Evolutionary conservation across 2,797 vertebrate species (phyloP), one percentile per base, ranked within the genome.

Genomic region (Rhinoraja longicauda): DNA sequence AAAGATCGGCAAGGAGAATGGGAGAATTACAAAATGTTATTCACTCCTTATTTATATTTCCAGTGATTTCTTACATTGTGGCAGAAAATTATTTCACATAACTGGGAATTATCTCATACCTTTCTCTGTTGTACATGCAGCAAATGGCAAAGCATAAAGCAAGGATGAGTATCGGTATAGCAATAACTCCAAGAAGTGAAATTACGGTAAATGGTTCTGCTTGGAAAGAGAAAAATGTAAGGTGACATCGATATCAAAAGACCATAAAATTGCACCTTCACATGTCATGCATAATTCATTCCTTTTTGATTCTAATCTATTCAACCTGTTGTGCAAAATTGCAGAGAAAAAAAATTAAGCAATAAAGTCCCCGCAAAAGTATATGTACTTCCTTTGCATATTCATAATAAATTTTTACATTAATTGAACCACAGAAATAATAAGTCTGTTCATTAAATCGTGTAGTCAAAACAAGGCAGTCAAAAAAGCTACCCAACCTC

Each of bases 41-140:
- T 73, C 2, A 57, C 53, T 15, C 70, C 45, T 45, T 45, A 75
- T 91, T 73, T 75, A 29, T 21, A 92, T 92, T 75, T 53, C 93
- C 92, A 92, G 94, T 94, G 94, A 93, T 93, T 95, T 90, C 93
- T 32, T 81, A 93, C 59, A 93, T 75, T 93, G 94, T 94, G 24
- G 39, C 4, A 53, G 4, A 94, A 57, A 17, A 8, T 78, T 93
- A 92, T 93, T 93, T 39, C 1, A 53, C 32, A 73, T 39, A 45
- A 4, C 10, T 19, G 36, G 36, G 26, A 32, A 91, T 36, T 70
- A 53, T 72, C 32, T 26, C 94, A 90, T 95, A 93, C 95, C 84
- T 95, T 95, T 93, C 93, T 94, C 95, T 94, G 86, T 94, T 93
- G 94, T 95, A 94, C 93, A 96, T 93, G 93, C 94, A 93, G 84